Evolutionary conservation across 2,888 invertebrate genomes (phyloP).

Genomic region (Acronicta leporina): DNA sequence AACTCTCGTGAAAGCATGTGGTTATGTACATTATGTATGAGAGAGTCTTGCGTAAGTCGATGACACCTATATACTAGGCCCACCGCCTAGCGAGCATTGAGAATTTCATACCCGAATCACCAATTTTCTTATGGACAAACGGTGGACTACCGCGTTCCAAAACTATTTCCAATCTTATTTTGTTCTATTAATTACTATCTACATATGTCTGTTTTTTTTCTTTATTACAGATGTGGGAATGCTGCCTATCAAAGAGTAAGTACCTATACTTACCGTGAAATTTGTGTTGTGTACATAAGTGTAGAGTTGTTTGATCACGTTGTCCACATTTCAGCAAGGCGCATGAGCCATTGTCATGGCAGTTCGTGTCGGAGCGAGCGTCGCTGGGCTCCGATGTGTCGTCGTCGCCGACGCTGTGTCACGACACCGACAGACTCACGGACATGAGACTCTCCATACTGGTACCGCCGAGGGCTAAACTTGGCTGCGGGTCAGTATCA

Average conservation of each 20-base stretch:
- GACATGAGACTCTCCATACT: constrained; percentile 93
- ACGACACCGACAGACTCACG: constrained; percentile 86
- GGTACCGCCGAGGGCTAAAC: constrained; percentile 94
- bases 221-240: constrained; percentile 96
- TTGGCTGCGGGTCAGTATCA: constrained; percentile 93
- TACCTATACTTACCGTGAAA: constrained; percentile 62
- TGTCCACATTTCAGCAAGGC: constrained; percentile 87
- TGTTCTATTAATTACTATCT: constrained; percentile 1
- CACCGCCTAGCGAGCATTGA: constrained; percentile 39
- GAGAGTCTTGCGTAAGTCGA: constrained; percentile 68
- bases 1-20: constrained; percentile 74
- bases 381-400: constrained; percentile 89
- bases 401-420: constrained; percentile 82
- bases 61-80: constrained; percentile 58
- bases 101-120: constrained; percentile 48
- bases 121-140: too few species aligned
- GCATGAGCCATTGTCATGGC: constrained; percentile 95
- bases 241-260: constrained; percentile 98
- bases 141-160: too few species aligned
- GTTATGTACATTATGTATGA: constrained; percentile 58
- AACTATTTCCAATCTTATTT: neutral
- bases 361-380: constrained; percentile 91
- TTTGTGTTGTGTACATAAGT: constrained; percentile 39
- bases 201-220: too few species aligned
- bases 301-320: constrained; percentile 48